A percentile compares a stretch with the other conserved stretches of the same genome.
phyloP scores from a whole-genome alignment of 2,888 invertebrate species.

The Fragum whitleyi region DNA sequence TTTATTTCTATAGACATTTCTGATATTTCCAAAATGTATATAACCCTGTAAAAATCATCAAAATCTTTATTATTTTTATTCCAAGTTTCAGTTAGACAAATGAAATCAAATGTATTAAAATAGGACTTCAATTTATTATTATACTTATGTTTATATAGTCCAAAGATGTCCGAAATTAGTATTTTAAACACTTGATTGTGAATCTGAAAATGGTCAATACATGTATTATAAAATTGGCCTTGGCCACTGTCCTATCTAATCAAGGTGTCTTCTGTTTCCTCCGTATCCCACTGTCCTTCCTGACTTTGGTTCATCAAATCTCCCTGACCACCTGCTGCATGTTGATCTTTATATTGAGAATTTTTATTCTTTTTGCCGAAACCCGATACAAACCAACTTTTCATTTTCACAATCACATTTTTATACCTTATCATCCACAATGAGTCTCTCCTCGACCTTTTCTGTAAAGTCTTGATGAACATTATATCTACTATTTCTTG shows the following conservation, averaged over 20 bases:
- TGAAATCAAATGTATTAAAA: neutral
- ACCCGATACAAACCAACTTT: neutral
- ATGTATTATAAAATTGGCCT: neutral
- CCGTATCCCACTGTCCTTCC: neutral
- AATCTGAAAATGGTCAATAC: neutral
- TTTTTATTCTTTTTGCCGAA: neutral
- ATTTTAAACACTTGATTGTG: neutral
- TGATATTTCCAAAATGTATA: neutral
- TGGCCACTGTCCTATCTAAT: neutral
- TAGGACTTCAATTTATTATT: neutral
- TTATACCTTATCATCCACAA: neutral
- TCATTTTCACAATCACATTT: neutral
- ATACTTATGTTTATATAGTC: neutral
- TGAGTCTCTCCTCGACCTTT: neutral
- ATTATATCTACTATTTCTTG: neutral
- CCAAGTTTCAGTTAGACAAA: conserved; percentile 10
- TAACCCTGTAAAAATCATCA: neutral
- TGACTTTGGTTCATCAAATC: neutral
- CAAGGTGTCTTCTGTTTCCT: neutral
- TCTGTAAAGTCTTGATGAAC: conserved; percentile 12
- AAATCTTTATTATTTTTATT: neutral
- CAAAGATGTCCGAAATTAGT: neutral
- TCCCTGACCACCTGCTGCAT: neutral
- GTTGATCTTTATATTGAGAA: neutral
- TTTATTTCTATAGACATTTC: neutral